Evolutionary conservation across 2,888 invertebrate species (phyloP).

Genomic region (Andrena marginata): DNA sequence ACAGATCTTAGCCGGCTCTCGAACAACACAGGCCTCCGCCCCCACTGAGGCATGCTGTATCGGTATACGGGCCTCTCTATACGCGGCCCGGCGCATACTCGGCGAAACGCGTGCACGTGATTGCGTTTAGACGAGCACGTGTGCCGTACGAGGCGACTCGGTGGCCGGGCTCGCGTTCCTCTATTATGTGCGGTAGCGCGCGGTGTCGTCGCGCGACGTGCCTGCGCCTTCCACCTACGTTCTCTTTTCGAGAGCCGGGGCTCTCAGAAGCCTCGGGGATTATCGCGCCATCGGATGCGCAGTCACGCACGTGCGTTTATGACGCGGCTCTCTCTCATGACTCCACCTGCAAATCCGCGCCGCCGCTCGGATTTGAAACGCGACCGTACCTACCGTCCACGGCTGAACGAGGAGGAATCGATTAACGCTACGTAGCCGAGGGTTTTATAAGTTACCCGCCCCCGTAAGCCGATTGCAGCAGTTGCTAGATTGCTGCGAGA

Average conservation of each 20-base stretch:
- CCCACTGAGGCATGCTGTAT: not conserved
- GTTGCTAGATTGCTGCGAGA: not conserved
- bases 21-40: conserved; percentile 6
- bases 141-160: conserved; percentile 13
- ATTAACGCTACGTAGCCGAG: conserved; percentile 48
- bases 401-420: conserved; percentile 69
- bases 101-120: conserved; percentile 31
- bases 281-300: conserved; percentile 77
- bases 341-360: conserved; percentile 77
- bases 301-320: conserved; percentile 78
- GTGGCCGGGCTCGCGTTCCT: conserved; percentile 19
- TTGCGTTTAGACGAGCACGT: conserved; percentile 42
- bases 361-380: conserved; percentile 63
- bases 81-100: conserved; percentile 11
- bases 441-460: conserved; percentile 49
- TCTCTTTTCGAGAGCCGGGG: conserved; percentile 60
- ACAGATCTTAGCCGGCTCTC: conserved; percentile 63
- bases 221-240: conserved; percentile 59
- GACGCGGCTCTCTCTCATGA: conserved; percentile 70
- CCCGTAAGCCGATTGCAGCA: conserved; percentile 54
- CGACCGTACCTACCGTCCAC: conserved; percentile 64
- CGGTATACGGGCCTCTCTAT: conserved; percentile 20
- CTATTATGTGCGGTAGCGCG: conserved; percentile 32
- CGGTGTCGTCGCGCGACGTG: conserved; percentile 43
- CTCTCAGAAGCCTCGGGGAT: conserved; percentile 70